Percentiles rank a stretch among this genome's conserved stretches.
phyloP scores from a whole-genome alignment of 2,113 vertebrate genomes.

The Pedetes capensis region DNA sequence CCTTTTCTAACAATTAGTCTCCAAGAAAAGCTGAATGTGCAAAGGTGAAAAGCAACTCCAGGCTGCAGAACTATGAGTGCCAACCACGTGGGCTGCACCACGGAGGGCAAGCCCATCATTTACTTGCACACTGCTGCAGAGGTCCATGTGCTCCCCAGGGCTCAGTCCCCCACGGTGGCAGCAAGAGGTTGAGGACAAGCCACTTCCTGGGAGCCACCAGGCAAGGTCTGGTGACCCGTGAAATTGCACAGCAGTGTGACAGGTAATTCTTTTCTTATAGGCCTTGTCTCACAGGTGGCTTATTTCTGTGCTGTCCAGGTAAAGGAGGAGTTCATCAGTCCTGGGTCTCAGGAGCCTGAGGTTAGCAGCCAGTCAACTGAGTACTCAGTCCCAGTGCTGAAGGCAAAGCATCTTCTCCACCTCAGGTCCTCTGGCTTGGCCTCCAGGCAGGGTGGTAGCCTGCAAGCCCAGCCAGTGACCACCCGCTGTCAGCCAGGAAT shows the following conservation, averaged over 20 bases:
- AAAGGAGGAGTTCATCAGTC: neutral
- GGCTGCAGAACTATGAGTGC: neutral
- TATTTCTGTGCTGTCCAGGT: neutral
- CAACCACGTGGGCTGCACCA: neutral
- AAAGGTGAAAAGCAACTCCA: neutral
- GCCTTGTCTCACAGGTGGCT: too few species aligned
- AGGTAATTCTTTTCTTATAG: neutral
- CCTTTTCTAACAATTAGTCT: neutral
- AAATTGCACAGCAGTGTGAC: neutral
- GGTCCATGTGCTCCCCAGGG: neutral
- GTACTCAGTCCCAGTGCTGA: neutral
- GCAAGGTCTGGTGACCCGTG: neutral
- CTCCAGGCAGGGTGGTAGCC: neutral
- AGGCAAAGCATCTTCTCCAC: too few species aligned
- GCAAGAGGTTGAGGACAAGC: too few species aligned
- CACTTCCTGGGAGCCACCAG: neutral
- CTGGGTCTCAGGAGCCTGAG: neutral
- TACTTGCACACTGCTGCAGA: neutral
- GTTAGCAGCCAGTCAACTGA: neutral
- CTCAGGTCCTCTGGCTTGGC: neutral
- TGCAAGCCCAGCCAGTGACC: neutral
- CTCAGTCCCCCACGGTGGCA: neutral
- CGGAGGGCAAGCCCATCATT: neutral
- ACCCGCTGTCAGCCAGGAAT: accelerated
- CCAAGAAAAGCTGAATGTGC: accelerated